Conservation (phyloP, 2,888 invertebrate genomes). For the Sinhomidia bicolor region DNA sequence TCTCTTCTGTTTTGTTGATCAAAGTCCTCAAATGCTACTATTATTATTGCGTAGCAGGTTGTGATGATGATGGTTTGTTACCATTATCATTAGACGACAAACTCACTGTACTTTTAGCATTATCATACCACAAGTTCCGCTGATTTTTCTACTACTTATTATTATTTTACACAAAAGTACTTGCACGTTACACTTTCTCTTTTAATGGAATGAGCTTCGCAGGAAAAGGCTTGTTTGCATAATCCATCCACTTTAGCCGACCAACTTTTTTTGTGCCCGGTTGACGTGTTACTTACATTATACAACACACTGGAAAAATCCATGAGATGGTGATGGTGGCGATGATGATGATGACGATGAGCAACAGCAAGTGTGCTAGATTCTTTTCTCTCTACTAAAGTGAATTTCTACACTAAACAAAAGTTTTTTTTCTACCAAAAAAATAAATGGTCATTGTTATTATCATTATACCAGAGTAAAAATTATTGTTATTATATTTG, state of each 20-base stretch:
- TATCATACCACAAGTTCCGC: conserved; percentile 22
- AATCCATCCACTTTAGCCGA: conserved; percentile 54
- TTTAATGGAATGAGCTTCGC: conserved; percentile 62
- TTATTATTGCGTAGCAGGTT: not conserved
- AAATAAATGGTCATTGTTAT: conserved; percentile 28
- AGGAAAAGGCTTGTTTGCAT: conserved; percentile 55
- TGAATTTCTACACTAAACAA: not conserved
- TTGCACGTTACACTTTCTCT: conserved; percentile 28
- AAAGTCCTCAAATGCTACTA: not conserved
- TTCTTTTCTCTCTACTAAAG: not conserved
- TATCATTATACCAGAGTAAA: not conserved
- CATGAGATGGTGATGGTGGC: not conserved
- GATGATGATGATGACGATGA: not conserved
- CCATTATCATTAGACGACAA: not conserved
- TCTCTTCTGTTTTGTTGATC: not conserved
- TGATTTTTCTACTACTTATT: conserved; percentile 24
- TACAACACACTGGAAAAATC: not conserved
- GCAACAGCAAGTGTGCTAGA: not conserved
- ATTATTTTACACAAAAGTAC: conserved; percentile 6
- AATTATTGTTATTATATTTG: not conserved
- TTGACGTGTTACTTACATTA: conserved; percentile 8
- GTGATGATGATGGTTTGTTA: not conserved
- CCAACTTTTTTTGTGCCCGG: not conserved
- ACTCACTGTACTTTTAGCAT: not conserved
- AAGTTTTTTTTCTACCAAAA: not conserved